These are phyloP conservation scores for Ammodytes marinus DNA, from an alignment of 2,113 vertebrate species.

Conservation along the genomic window DNA sequence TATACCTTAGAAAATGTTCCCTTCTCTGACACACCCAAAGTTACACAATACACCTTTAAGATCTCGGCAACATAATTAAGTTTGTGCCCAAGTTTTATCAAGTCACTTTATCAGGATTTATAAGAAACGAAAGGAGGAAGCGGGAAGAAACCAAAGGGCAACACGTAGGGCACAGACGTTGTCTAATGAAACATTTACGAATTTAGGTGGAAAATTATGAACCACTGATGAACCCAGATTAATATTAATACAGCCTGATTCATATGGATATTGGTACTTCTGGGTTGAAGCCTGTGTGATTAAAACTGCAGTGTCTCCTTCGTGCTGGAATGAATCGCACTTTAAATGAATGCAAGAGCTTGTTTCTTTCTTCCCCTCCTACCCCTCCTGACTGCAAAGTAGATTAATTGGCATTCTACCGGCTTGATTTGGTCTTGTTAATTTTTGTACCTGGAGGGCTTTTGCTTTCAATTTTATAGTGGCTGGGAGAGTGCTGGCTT, in stretches of 20 bases:
- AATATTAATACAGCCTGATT: conserved; percentile 51
- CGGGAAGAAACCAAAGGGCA: neutral
- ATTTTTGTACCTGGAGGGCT: conserved; percentile 35
- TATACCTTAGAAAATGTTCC: too few species aligned
- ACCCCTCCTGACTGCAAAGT: conserved; percentile 20
- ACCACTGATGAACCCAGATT: conserved; percentile 46
- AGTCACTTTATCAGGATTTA: too few species aligned
- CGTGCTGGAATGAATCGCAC: conserved; percentile 49
- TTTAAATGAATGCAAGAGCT: conserved; percentile 13
- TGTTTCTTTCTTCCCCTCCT: conserved; percentile 13
- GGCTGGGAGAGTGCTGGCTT: conserved; percentile 6
- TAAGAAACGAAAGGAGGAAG: neutral
- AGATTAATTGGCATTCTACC: conserved; percentile 55
- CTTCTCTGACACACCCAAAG: too few species aligned
- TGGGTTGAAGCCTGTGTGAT: conserved; percentile 42
- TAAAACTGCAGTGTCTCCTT: conserved; percentile 37
- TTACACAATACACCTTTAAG: too few species aligned
- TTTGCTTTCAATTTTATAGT: conserved; percentile 32
- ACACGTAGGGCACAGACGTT: neutral
- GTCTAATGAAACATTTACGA: neutral
- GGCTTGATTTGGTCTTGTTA: conserved; percentile 48
- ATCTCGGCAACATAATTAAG: too few species aligned
- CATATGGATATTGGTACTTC: conserved; percentile 58
- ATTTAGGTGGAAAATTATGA: neutral
- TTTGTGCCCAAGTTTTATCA: too few species aligned